phyloP scores from a whole-genome alignment of 2,888 invertebrate species.

The Epiblema foenella region DNA sequence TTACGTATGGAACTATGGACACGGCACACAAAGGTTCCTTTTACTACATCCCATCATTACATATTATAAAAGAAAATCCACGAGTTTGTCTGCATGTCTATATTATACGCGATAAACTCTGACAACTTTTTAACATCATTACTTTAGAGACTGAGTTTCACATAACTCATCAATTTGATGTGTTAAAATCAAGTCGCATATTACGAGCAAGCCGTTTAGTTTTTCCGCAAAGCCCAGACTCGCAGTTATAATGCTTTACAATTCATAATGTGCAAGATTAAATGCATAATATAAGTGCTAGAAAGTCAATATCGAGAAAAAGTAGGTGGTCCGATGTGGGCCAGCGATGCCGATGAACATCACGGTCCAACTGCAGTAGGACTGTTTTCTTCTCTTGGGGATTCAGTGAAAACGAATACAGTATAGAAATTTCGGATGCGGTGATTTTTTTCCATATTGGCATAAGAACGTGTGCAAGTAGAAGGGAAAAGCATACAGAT shows the following conservation, averaged over 20 bases:
- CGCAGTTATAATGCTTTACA: slow-evolving; percentile 2
- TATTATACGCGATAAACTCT: too few relatives aligned
- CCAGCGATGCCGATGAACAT: slow-evolving; percentile 15
- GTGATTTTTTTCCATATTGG: background rate
- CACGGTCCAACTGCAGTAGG: slow-evolving; percentile 2
- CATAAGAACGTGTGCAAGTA: background rate
- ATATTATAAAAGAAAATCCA: too few relatives aligned
- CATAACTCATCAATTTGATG: background rate
- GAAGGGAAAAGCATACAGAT: background rate
- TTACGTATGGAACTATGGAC: background rate
- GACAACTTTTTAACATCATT: too few relatives aligned
- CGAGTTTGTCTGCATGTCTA: too few relatives aligned
- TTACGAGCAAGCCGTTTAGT: background rate
- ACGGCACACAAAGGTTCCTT: background rate
- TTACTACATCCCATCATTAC: background rate
- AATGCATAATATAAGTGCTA: slow-evolving; percentile 40
- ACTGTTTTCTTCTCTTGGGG: background rate
- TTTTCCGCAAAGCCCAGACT: slow-evolving; percentile 19
- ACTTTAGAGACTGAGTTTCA: too few relatives aligned
- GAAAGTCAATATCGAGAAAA: slow-evolving; percentile 41
- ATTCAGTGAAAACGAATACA: background rate
- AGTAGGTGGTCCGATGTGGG: slow-evolving; percentile 39
- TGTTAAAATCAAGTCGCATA: background rate
- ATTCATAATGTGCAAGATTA: slow-evolving; percentile 38
- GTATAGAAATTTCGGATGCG: too few relatives aligned